Conservation (phyloP, 1,140 invertebrate genomes). For the Hypothenemus hampei region DNA sequence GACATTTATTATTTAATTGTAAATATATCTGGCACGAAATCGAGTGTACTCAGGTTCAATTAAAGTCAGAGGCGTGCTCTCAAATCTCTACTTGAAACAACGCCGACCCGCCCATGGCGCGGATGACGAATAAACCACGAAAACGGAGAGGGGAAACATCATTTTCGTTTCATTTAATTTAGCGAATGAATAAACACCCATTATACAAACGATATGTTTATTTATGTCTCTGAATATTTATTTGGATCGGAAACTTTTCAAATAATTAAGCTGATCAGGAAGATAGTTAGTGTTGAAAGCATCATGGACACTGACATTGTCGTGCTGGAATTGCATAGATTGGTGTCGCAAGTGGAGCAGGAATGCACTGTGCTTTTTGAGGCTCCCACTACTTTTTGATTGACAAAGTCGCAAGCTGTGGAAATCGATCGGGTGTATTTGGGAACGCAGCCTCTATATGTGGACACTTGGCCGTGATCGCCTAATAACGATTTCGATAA, state of each 20-base stretch:
- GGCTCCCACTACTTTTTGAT: constrained; percentile 9
- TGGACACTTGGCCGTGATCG: constrained; percentile 7
- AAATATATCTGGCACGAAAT: constrained; percentile 13
- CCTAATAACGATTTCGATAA: constrained; percentile 2
- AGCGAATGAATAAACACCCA: constrained; percentile 12
- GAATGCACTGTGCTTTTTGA: constrained; percentile 2
- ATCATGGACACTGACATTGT: too few relatives aligned
- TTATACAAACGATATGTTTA: constrained; percentile 13
- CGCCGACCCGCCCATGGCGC: too few relatives aligned
- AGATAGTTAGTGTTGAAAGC: too few relatives aligned
- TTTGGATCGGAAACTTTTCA: background rate
- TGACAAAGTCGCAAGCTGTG: constrained; percentile 21
- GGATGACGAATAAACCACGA: background rate
- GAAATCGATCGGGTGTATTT: constrained; percentile 7
- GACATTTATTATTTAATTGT: constrained; percentile 28
- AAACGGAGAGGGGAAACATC: constrained; percentile 1
- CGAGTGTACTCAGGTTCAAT: background rate
- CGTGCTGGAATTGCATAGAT: constrained; percentile 15
- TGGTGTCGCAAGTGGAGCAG: constrained; percentile 13
- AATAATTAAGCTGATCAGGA: background rate
- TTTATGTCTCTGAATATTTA: constrained; percentile 10
- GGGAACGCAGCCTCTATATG: constrained; percentile 24
- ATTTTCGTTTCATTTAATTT: constrained; percentile 15
- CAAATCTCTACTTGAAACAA: background rate
- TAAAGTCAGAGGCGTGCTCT: background rate